Conservation (phyloP, 2,797 vertebrate genomes). For the Gallinago stenura region DNA sequence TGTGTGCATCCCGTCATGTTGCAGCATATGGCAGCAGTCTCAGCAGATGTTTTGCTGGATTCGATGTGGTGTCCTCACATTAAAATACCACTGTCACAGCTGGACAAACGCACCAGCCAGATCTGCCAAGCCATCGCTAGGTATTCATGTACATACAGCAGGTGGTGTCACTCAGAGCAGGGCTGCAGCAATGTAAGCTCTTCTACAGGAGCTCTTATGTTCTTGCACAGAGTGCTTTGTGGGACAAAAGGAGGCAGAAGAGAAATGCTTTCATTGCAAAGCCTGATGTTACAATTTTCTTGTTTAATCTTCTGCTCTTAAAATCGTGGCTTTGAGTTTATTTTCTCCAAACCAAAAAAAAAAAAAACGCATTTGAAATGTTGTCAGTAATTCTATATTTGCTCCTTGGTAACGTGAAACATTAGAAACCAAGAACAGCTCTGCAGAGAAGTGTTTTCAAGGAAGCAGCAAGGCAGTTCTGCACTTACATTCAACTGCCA, state of each 20-base stretch:
- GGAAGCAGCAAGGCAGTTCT: background rate
- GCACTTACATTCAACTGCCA: background rate
- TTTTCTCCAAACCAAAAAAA: background rate
- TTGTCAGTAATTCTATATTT: background rate
- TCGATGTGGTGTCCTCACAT: background rate
- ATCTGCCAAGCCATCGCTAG: background rate
- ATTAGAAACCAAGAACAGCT: background rate
- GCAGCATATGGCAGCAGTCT: background rate
- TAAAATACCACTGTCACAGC: background rate
- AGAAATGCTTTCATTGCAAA: background rate
- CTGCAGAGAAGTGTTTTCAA: background rate
- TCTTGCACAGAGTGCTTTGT: background rate
- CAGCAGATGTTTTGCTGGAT: background rate
- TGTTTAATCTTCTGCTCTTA: background rate
- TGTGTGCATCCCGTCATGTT: background rate
- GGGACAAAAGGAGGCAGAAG: background rate
- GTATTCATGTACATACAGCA: too few relatives aligned
- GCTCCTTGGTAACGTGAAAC: background rate
- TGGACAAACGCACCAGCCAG: rapidly evolving
- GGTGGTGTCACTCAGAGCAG: background rate
- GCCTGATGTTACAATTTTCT: background rate
- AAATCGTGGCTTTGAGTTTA: background rate
- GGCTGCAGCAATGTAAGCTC: background rate
- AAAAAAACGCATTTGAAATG: background rate
- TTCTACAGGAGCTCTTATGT: background rate